These are phyloP conservation scores for Anguilla pacifica DNA, from an alignment of 2,797 vertebrate genomes.

Conservation along the genomic window DNA sequence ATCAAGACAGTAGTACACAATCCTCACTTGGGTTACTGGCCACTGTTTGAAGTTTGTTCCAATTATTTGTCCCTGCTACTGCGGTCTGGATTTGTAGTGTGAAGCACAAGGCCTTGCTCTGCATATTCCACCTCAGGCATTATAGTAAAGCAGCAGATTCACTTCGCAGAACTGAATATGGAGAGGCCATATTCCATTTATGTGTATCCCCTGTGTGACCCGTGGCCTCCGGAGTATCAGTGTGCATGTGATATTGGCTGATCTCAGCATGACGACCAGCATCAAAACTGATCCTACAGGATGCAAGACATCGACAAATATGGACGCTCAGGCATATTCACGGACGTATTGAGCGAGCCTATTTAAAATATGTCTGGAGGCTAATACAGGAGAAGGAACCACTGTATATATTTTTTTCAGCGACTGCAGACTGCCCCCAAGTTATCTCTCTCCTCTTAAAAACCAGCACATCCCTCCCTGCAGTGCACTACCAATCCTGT, in stretches of 20 bases:
- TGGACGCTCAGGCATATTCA: not conserved
- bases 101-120: not conserved
- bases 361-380: not conserved
- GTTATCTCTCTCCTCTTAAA: not conserved
- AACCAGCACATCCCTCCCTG: not conserved
- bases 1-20: no score
- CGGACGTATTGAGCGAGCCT: not conserved
- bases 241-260: not conserved
- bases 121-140: not conserved
- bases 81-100: not conserved
- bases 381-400: not conserved
- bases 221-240: not conserved
- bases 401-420: not conserved
- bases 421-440: not conserved
- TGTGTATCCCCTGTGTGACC: not conserved
- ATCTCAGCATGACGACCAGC: not conserved
- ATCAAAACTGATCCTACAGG: not conserved
- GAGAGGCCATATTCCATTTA: not conserved
- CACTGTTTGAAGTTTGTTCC: no score
- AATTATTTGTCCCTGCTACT: not conserved
- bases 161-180: not conserved
- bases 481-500: not conserved
- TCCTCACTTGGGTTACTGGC: no score
- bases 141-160: not conserved
- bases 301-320: not conserved